A percentile compares a stretch with the other conserved stretches of the same genome.
These are phyloP conservation scores for Idris sp. DNA, from an alignment of 1,140 invertebrate genomes.

Conservation along the genomic window DNA sequence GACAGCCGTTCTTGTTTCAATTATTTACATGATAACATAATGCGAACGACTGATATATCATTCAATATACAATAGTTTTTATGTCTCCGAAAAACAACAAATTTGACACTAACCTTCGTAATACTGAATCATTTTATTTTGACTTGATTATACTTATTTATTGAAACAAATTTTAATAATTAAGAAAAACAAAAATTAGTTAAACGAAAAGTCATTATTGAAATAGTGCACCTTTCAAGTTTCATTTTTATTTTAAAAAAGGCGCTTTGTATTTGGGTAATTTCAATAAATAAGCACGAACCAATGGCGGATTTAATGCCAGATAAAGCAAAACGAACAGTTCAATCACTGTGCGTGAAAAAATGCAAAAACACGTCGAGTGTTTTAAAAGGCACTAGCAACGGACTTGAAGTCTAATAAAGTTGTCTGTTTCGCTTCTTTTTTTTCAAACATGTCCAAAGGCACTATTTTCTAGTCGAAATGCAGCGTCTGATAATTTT, in stretches of 20 bases:
- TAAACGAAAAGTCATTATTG: no score
- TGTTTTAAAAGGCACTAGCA: constrained; percentile 73
- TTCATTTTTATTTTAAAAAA: no score
- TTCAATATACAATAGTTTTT: constrained; percentile 7
- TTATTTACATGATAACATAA: constrained; percentile 58
- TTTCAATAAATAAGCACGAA: constrained; percentile 57
- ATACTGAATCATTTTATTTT: constrained; percentile 44
- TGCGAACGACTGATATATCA: constrained; percentile 34
- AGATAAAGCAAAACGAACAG: constrained; percentile 32
- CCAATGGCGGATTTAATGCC: constrained; percentile 23
- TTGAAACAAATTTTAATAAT: constrained; percentile 21
- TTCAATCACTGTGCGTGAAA: constrained; percentile 39
- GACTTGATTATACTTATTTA: constrained; percentile 33
- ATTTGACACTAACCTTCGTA: constrained; percentile 26
- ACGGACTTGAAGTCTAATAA: no score
- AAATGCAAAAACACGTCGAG: constrained; percentile 55
- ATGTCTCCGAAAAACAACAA: constrained; percentile 18
- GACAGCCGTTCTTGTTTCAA: constrained; percentile 26
- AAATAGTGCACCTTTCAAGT: no score
- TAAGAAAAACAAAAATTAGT: no score
- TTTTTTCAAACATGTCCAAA: constrained; percentile 69
- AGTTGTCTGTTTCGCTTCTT: no score
- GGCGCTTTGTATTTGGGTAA: constrained; percentile 51
- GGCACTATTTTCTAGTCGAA: constrained; percentile 75
- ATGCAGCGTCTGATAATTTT: constrained; percentile 63